Base-by-base conservation (phyloP, 2,113 vertebrate species). In the Odocoileus hemionus region DNA sequence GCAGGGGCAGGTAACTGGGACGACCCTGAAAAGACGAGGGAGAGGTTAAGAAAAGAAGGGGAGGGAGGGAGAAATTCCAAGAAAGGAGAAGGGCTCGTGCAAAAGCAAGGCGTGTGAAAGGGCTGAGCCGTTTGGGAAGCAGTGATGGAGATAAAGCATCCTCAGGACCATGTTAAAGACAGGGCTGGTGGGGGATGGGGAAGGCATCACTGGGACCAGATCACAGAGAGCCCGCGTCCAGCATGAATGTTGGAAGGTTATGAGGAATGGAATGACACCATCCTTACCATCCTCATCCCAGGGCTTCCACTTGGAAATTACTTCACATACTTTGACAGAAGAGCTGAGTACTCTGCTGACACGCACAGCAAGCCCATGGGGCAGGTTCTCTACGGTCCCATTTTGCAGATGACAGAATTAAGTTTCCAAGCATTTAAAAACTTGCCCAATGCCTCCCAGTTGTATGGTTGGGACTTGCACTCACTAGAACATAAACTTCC, bases 321-420 rank as follows among this genome's bases (percentile, higher is more conserved):
- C 36, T 60, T 54, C 76, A n/a, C 1, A 7, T 39, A 2, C 61
- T 17, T 1, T 4, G 21, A 12, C 8, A 3, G 36, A 9, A 30
- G 33, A 76, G 61, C 78, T 16, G 2, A 9, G 6, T 1, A 2
- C 45, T n/a, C 39, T 23, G 25, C 26, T 33, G 30, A 67, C 6
- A 9, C 57, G n/a, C 60, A 21, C 5, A 30, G 79, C 55, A 10
- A 9, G 5, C 43, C 50, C 16, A 3, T 1, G 33, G 39, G 74
- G 96, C 28, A 91, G 45, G 58, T 52, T 45, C 89, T 86, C 58
- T 52, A 3, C 12, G 67, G 26, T 50, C 94, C 21, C 50, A 43
- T 67, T 45, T 67, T 21, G 5, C 45, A 60, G 86, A 33, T 21
- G 58, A 60, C 78, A 86, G 55, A 89, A 67, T 0, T 4, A 58